Conservation (phyloP, 2,797 vertebrate genomes). For the Allobates femoralis region DNA sequence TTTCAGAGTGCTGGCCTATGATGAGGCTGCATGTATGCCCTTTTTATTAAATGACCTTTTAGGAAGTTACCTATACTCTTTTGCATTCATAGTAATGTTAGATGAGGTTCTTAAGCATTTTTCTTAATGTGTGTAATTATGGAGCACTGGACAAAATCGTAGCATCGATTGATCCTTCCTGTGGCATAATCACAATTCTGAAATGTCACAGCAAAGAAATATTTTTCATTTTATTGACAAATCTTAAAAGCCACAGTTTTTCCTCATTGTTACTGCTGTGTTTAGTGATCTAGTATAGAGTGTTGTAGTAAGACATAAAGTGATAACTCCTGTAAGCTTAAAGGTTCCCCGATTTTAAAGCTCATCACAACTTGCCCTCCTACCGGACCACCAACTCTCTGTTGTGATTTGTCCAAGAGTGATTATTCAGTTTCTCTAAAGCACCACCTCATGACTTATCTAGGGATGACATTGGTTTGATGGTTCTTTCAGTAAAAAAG, state of each 20-base stretch:
- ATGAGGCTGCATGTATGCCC: neutral
- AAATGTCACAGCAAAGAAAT: slow-evolving; percentile 40
- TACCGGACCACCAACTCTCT: no score
- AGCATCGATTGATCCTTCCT: slow-evolving; percentile 26
- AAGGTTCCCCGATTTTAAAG: no score
- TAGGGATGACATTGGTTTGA: no score
- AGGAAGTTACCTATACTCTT: neutral
- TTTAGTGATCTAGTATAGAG: slow-evolving; percentile 12
- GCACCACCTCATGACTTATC: no score
- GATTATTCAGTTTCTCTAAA: no score
- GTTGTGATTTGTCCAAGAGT: no score
- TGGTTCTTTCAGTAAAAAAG: no score
- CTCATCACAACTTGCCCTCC: no score
- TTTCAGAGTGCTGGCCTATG: no score
- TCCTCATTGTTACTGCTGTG: neutral
- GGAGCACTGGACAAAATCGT: slow-evolving; percentile 5
- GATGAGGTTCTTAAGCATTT: neutral
- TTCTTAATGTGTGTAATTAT: neutral
- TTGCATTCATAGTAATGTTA: neutral
- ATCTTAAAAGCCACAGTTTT: slow-evolving; percentile 34
- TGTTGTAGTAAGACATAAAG: no score
- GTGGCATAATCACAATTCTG: slow-evolving; percentile 22
- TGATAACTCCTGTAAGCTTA: no score
- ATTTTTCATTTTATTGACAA: slow-evolving; percentile 24
- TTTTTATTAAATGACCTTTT: neutral